Base-by-base conservation (phyloP, 2,113 vertebrate genomes). In the Xiphophorus maculatus region DNA sequence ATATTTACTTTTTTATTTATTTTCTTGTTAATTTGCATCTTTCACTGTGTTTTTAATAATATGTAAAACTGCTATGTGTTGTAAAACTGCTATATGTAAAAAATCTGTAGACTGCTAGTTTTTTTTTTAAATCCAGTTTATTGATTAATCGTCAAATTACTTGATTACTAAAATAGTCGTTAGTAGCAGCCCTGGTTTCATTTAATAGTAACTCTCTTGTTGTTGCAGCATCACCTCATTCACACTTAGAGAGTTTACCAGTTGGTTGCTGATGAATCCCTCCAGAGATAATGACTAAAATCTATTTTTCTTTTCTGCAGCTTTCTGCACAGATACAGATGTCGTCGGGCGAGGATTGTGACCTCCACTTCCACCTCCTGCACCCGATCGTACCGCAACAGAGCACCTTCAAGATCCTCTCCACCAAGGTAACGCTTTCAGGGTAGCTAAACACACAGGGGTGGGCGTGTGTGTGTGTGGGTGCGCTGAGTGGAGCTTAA, bases 371-470 rank as follows among this genome's bases (percentile, higher is more conserved):
- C 73, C 87, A 92, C 85, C 95, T 99, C 73, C 93, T 96, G 87
- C 96, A 98, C 88, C 90, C 95, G 40, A 89, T 99, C 86, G 78
- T 95, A 83, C 95, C 97, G 33, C 94, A 97, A 76, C 96, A 98
- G 89, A 97, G 97, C 94, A 96, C 72, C 13, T 98, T 96, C 93
- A 97, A 93, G 96, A 91, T 98, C 85, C 96, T 99, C 91, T 95
- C 95, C 81, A 97, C 97, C 80, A 99, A 99, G 96, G 97, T 99
- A 51, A 27, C 9, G 4, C 51, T 63, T 42, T 63, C 3, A 65
- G 5, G 33, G 70, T 11, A 66, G n/a, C 14, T 7, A 30, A 27
- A 25, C 0, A 22, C 51, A 10, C 22, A 0, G 3, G 30, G 3
- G 33, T 33, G 33, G 7, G 33, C 1, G 6, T 1, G 32, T 33